Conservation (phyloP, 2,797 vertebrate species). For the Enoplosus armatus region DNA sequence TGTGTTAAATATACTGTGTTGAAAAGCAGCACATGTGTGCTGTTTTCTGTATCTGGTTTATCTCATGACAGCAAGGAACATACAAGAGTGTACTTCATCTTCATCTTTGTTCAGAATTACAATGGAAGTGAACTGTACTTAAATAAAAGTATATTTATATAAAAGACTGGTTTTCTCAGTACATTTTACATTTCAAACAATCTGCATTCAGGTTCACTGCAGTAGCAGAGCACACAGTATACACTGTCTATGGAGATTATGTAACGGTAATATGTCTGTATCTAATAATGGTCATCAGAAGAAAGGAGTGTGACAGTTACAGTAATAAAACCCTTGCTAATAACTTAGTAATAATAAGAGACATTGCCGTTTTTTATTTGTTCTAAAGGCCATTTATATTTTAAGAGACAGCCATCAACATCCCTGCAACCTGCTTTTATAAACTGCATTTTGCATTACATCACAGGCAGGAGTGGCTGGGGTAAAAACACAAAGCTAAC, state of each 20-base stretch:
- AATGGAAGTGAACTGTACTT: conserved; percentile 15
- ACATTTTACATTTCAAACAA: neutral
- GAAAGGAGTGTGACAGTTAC: neutral
- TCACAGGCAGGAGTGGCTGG: neutral
- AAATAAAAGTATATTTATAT: conserved; percentile 38
- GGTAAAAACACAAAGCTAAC: neutral
- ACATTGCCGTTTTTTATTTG: neutral
- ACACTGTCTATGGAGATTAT: neutral
- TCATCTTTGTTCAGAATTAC: conserved; percentile 2
- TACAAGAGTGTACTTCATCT: neutral
- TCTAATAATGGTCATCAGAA: neutral
- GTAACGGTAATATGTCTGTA: neutral
- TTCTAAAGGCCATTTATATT: neutral
- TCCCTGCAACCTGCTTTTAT: neutral
- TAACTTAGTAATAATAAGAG: neutral
- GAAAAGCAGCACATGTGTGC: neutral
- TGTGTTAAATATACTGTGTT: conserved; percentile 1
- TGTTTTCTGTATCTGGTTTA: conserved; percentile 7
- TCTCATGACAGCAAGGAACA: neutral
- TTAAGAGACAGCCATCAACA: neutral
- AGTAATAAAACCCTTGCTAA: neutral
- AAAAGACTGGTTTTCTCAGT: neutral
- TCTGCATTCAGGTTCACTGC: neutral
- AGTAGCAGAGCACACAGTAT: neutral
- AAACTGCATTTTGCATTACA: conserved; percentile 6